Percentiles rank a stretch among this genome's conserved stretches.
These are phyloP conservation scores for Oreochromis grahami DNA, from an alignment of 2,797 vertebrate species.

Conservation along the genomic window DNA sequence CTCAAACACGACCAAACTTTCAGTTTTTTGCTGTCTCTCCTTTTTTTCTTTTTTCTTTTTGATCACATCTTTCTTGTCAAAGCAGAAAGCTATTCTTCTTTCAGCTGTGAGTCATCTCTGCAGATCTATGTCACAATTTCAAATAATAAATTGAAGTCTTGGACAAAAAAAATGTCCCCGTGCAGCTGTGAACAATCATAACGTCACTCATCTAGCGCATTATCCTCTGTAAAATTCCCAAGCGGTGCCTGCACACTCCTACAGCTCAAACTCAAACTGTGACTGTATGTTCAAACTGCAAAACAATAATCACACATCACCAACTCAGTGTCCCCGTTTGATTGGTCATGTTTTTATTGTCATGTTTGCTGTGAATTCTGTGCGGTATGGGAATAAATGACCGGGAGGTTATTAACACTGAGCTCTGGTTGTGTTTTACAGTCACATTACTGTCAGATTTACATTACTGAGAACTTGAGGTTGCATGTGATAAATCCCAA, in stretches of 20 bases:
- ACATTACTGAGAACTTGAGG: neutral
- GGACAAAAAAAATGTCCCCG: constrained; percentile 22
- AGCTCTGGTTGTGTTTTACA: constrained; percentile 33
- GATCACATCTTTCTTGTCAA: constrained; percentile 46
- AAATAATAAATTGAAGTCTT: constrained; percentile 40
- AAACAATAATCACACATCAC: neutral
- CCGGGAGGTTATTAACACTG: constrained; percentile 24
- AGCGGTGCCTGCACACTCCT: neutral
- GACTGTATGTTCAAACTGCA: neutral
- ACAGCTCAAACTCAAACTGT: neutral
- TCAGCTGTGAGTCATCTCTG: constrained; percentile 49
- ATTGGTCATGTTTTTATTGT: neutral
- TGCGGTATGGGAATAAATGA: neutral
- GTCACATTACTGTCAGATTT: constrained; percentile 16
- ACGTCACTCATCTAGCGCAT: neutral
- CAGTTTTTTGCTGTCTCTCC: constrained; percentile 34
- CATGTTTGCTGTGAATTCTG: constrained; percentile 1
- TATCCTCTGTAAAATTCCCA: constrained; percentile 3
- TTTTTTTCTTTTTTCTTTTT: neutral
- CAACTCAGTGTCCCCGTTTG: neutral
- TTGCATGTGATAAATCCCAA: constrained; percentile 25
- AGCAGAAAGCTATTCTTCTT: constrained; percentile 43
- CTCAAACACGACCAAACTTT: constrained; percentile 49
- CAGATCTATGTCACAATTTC: constrained; percentile 49
- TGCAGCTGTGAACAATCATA: constrained; percentile 14